Conservation (phyloP, 2,888 invertebrate genomes). For the Platycheirus rosarum region DNA sequence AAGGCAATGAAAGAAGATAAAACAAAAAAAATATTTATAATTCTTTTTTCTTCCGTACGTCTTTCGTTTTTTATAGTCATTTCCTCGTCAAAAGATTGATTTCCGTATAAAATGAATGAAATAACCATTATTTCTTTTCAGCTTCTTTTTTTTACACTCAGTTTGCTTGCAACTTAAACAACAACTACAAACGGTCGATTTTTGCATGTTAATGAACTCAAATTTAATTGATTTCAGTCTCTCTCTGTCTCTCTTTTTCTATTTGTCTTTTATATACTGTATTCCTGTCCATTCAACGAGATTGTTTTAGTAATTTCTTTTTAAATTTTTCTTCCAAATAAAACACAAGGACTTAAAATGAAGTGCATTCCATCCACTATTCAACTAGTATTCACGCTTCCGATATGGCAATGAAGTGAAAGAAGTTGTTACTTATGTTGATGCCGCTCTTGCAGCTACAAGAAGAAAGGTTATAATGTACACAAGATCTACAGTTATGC, state of each 20-base stretch:
- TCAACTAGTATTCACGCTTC: slow-evolving; percentile 55
- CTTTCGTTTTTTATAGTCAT: slow-evolving; percentile 23
- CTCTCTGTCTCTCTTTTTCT: slow-evolving; percentile 4
- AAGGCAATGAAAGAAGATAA: not conserved
- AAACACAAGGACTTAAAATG: slow-evolving; percentile 14
- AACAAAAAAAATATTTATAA: not conserved
- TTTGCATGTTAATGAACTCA: slow-evolving; percentile 72
- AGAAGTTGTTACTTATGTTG: slow-evolving; percentile 54
- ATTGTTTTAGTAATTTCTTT: slow-evolving; percentile 21
- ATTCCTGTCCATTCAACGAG: slow-evolving; percentile 25
- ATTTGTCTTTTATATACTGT: not conserved
- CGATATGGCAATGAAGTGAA: slow-evolving; percentile 72
- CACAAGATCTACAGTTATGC: slow-evolving; percentile 68
- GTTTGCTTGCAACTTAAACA: not conserved
- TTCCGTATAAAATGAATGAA: slow-evolving; percentile 55
- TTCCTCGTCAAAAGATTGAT: slow-evolving; percentile 68
- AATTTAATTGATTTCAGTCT: slow-evolving; percentile 38
- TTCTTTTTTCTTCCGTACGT: slow-evolving; percentile 34
- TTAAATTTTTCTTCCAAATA: slow-evolving; percentile 3
- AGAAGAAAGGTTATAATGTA: slow-evolving; percentile 54
- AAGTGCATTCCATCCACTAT: slow-evolving; percentile 50
- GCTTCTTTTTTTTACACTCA: slow-evolving; percentile 36
- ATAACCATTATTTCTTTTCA: slow-evolving; percentile 18
- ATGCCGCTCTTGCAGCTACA: slow-evolving; percentile 11
- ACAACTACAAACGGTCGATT: slow-evolving; percentile 60